Evolutionary conservation across 2,113 vertebrate genomes (phyloP).

Genomic region (Paradoxurus hermaphroditus): DNA sequence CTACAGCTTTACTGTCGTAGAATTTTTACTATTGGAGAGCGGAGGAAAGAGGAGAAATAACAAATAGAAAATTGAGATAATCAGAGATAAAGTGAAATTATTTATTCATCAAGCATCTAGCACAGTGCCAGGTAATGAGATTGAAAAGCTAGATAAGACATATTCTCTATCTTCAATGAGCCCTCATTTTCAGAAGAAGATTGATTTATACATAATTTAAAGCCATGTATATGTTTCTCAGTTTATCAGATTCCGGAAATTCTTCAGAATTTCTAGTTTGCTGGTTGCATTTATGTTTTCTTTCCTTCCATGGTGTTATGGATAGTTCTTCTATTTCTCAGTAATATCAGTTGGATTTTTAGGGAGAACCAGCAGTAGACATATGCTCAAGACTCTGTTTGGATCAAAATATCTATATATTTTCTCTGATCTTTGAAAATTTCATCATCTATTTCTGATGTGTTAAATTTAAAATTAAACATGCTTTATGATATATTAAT

Average conservation of each 20-base stretch:
- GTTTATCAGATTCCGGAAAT: neutral
- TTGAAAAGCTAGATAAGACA: neutral
- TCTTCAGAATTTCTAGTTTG: neutral
- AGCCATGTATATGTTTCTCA: neutral
- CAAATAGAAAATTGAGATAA: neutral
- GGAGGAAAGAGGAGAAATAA: neutral
- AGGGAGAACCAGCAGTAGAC: neutral
- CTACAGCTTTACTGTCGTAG: neutral
- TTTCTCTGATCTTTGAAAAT: neutral
- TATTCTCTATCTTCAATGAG: neutral
- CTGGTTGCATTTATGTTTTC: neutral
- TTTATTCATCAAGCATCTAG: neutral
- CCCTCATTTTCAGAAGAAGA: neutral
- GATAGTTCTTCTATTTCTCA: neutral
- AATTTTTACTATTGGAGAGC: neutral
- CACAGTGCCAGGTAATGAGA: neutral
- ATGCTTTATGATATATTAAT: neutral
- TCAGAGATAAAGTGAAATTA: neutral
- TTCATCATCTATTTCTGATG: neutral
- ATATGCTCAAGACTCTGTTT: neutral
- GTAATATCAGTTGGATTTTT: neutral
- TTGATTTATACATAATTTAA: neutral
- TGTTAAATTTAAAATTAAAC: neutral
- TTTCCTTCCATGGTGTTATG: neutral
- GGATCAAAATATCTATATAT: neutral